Evolutionary conservation across 2,888 invertebrate species (phyloP).

Genomic region (Lycophotia porphyrea): DNA sequence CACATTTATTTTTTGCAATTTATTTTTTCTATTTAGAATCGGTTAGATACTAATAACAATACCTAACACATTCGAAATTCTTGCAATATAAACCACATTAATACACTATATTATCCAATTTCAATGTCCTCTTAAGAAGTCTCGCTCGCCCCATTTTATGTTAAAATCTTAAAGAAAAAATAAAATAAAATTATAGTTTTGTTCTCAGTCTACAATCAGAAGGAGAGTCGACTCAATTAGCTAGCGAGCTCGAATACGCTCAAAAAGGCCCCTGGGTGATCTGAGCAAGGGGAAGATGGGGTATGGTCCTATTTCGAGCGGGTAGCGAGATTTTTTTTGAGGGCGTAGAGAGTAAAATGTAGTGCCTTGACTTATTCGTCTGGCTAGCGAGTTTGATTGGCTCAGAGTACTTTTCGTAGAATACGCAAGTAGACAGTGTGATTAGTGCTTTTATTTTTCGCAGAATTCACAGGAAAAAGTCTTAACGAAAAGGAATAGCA

Average conservation of each 20-base stretch:
- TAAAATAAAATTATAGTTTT: constrained; percentile 39
- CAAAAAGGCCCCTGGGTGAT: constrained; percentile 71
- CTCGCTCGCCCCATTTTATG: constrained; percentile 18
- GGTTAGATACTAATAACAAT: too few species aligned
- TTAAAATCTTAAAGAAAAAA: constrained; percentile 13
- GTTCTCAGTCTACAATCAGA: constrained; percentile 58
- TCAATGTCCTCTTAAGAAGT: not conserved
- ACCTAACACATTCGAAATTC: not conserved
- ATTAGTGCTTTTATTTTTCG: too few species aligned
- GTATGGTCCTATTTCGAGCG: constrained; percentile 31
- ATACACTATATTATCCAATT: not conserved
- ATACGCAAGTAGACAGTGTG: not conserved
- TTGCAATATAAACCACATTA: not conserved
- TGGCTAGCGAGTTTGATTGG: not conserved
- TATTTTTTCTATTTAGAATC: too few species aligned
- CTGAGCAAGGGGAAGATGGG: constrained; percentile 61
- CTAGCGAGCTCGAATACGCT: constrained; percentile 72
- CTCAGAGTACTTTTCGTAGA: not conserved
- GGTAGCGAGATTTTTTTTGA: not conserved
- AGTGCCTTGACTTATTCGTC: not conserved
- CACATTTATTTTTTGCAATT: too few species aligned
- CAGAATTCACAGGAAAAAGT: too few species aligned
- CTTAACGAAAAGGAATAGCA: not conserved
- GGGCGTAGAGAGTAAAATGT: not conserved
- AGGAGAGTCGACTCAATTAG: constrained; percentile 77